phyloP scores from a whole-genome alignment of 2,797 vertebrate species.

The Pampus argenteus region DNA sequence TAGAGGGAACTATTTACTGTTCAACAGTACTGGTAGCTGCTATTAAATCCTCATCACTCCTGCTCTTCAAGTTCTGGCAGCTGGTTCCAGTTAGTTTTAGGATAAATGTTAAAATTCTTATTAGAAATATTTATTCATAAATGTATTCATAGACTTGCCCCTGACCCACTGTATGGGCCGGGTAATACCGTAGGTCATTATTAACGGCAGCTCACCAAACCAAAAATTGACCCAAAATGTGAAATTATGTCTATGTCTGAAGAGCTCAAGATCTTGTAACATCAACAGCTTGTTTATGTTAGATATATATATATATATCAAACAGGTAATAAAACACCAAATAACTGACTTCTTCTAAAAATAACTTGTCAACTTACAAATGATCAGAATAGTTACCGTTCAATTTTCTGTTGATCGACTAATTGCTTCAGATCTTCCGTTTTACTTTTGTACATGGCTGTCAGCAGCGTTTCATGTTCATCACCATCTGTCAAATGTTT shows the following conservation, averaged over 20 bases:
- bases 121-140: too few relatives aligned
- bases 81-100: not conserved
- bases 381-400: not conserved
- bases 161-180: too few relatives aligned
- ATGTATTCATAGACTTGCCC: too few relatives aligned
- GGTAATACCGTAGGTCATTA: too few relatives aligned
- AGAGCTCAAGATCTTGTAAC: not conserved
- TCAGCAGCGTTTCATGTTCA: not conserved
- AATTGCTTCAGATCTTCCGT: not conserved
- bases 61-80: too few relatives aligned
- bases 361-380: too few relatives aligned
- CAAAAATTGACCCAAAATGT: not conserved
- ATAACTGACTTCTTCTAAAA: not conserved
- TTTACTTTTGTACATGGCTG: not conserved
- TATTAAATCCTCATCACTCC: not conserved
- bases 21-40: not conserved
- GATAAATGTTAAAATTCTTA: not conserved
- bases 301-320: too few relatives aligned
- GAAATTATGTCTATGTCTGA: not conserved
- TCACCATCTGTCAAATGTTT: not conserved
- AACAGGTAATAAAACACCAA: not conserved
- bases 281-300: too few relatives aligned
- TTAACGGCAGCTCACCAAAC: not conserved
- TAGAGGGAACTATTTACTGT: constrained; percentile 43
- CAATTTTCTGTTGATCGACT: not conserved